These are phyloP conservation scores for Sebastes elongatus DNA, from an alignment of 2,797 vertebrate genomes.

Conservation along the genomic window DNA sequence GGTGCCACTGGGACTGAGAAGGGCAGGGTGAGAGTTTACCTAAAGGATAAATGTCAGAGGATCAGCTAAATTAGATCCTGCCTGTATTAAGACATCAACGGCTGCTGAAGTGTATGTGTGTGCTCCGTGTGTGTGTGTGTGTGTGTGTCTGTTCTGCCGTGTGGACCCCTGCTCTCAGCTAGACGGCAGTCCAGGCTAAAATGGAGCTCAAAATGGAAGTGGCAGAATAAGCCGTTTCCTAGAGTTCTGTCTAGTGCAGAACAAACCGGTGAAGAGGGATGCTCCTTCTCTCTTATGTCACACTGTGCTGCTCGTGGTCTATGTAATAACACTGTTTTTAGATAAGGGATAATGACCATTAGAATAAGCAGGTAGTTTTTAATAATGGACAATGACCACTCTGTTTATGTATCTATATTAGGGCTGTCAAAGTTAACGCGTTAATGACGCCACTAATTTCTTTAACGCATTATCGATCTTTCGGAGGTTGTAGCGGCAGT, in stretches of 20 bases:
- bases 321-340: not conserved
- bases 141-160: conserved; percentile 23
- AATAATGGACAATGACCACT: no score
- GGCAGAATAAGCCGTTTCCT: conserved; percentile 68
- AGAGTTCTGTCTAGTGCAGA: conserved; percentile 67
- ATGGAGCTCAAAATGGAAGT: conserved; percentile 69
- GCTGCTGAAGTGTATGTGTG: conserved; percentile 54
- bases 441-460: no score
- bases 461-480: no score
- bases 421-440: no score
- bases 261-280: conserved; percentile 59
- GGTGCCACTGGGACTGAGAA: conserved; percentile 50
- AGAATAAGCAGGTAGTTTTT: not conserved
- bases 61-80: conserved; percentile 79
- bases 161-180: conserved; percentile 59
- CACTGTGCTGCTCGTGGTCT: conserved; percentile 12
- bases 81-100: conserved; percentile 80
- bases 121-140: conserved; percentile 11
- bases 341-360: not conserved
- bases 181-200: conserved; percentile 65
- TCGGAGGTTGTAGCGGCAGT: no score
- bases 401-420: no score
- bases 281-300: conserved; percentile 21
- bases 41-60: conserved; percentile 84
- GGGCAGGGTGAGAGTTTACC: conserved; percentile 77